phyloP scores from a whole-genome alignment of 2,888 invertebrate genomes.

The Cataglyphis albicans region DNA sequence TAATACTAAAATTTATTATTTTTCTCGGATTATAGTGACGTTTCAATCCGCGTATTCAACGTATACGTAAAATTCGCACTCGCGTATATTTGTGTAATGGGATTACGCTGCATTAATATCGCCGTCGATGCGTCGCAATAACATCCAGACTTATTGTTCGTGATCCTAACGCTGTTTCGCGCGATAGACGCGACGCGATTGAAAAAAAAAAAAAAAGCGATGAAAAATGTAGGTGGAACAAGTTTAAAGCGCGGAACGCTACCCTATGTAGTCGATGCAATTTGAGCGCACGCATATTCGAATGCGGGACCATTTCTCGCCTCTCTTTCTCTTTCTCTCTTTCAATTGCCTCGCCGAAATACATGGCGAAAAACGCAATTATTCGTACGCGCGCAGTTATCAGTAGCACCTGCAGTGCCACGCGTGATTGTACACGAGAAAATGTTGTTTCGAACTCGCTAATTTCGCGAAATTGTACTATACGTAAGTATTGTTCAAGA shows the following conservation, averaged over 20 bases:
- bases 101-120: conserved; percentile 49
- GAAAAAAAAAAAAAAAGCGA: conserved; percentile 52
- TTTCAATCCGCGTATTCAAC: conserved; percentile 36
- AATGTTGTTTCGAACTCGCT: conserved; percentile 34
- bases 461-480: conserved; percentile 4
- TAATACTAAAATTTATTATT: conserved; percentile 33
- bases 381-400: conserved; percentile 49
- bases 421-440: conserved; percentile 41
- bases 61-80: conserved; percentile 6
- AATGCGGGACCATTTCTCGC: conserved; percentile 16
- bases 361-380: conserved; percentile 56
- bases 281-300: conserved; percentile 53
- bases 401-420: conserved; percentile 40
- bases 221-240: conserved; percentile 56
- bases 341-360: conserved; percentile 40
- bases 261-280: conserved; percentile 49
- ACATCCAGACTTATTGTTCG: conserved; percentile 54
- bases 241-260: conserved; percentile 53
- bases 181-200: conserved; percentile 49
- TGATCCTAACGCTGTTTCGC: conserved; percentile 50
- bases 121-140: conserved; percentile 50
- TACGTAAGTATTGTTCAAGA: conserved; percentile 13
- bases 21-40: not conserved
- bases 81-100: conserved; percentile 34
- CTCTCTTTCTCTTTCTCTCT: conserved; percentile 5